Evolutionary conservation across 2,888 invertebrate species (phyloP), one percentile per base, ranked within the genome.

Genomic region (Urechis unicinctus): DNA sequence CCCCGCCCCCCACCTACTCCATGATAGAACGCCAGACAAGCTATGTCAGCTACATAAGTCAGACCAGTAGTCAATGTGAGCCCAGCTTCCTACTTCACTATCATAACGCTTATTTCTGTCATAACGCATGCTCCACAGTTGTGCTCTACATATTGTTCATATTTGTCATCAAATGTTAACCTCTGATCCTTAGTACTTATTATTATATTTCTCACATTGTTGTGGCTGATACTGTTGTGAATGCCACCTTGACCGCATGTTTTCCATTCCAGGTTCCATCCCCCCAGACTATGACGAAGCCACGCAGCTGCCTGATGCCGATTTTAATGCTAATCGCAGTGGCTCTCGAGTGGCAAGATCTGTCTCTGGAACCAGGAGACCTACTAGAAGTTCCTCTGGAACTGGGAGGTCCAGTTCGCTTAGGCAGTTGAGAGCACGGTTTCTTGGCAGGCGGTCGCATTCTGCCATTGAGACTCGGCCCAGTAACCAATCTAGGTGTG

Each of bases 1-100:
- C 64, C 1, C 65, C 65, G 17, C 65, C 65, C 1, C 65, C 65
- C 13, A 60, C 61, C 22, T 65, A 65, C 48, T 61, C 63, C 6
- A 47, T 58, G 29, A 61, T 65, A 3, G 65, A 62, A 45, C 42
- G 65, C 13, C 62, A 65, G 53, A 62, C 60, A 13, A 61, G 61
- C 31, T 65, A 61, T 52, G 62, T 61, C 52, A 62, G 62, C 51
- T 55, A 65, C 29, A 60, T 65, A 58, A 62, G 62, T 44, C 58
- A 58, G 50, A 54, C 59, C 46, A 60, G 60, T 41, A 61, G 60
- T 52, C 63, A 65, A 29, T 30, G 59, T 59, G 29, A 44, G 52
- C 13, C 9, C 9, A 9, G 36, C 36, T n/a, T n/a, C n/a, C n/a
- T n/a, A n/a, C n/a, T n/a, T n/a, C n/a, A n/a, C n/a, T n/a, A n/a